phyloP scores from a whole-genome alignment of 2,113 vertebrate genomes.

The Vireo altiloquus region DNA sequence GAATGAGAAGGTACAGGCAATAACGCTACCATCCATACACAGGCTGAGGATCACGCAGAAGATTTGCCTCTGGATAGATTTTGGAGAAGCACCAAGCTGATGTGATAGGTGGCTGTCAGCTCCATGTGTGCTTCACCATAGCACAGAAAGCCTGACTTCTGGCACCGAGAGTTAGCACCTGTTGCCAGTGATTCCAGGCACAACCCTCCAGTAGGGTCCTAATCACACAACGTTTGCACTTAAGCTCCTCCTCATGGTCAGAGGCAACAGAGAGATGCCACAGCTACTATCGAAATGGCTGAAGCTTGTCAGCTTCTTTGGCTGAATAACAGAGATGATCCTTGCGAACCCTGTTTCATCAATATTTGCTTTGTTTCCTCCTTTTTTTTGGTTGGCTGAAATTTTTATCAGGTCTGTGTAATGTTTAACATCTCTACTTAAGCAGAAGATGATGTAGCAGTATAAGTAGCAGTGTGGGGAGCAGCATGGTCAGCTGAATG shows the following conservation, averaged over 20 bases:
- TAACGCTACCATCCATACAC: neutral
- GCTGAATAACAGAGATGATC: neutral
- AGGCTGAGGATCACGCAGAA: neutral
- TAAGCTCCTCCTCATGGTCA: neutral
- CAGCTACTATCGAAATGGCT: neutral
- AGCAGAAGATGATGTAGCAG: neutral
- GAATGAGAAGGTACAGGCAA: neutral
- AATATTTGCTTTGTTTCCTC: conserved; percentile 13
- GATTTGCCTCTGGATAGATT: neutral
- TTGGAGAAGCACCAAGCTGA: neutral
- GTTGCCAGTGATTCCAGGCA: neutral
- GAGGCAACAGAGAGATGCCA: neutral
- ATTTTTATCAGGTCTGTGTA: conserved; percentile 14
- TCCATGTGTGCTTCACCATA: neutral
- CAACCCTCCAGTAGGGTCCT: neutral
- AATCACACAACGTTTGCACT: neutral
- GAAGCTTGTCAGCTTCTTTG: neutral
- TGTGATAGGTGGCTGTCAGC: neutral
- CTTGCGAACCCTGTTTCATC: neutral
- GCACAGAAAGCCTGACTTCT: neutral
- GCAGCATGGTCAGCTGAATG: neutral
- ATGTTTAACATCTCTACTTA: conserved; percentile 37
- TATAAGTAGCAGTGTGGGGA: neutral
- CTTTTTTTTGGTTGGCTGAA: neutral
- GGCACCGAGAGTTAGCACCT: neutral